Conservation (phyloP, 2,113 vertebrate genomes). For the Balaeniceps rex region DNA sequence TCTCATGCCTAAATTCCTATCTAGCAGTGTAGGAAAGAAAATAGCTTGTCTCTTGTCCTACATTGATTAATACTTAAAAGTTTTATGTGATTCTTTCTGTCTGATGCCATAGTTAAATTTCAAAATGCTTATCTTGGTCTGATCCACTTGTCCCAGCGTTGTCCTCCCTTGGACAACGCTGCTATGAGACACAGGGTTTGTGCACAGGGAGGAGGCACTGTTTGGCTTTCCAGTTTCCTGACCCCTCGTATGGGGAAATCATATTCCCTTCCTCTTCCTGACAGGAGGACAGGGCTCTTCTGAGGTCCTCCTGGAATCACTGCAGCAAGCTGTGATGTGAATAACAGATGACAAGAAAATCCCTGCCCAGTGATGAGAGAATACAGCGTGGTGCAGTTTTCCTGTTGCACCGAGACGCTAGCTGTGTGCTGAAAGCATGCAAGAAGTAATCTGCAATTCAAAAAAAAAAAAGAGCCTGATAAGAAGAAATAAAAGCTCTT, state of each 20-base stretch:
- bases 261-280: background rate
- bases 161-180: background rate
- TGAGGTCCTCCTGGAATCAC: background rate
- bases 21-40: background rate
- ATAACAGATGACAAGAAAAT: slow-evolving; percentile 10
- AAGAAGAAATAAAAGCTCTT: background rate
- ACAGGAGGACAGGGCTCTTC: background rate
- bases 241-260: background rate
- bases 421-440: background rate
- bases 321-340: slow-evolving; percentile 24
- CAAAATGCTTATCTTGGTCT: background rate
- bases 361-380: background rate
- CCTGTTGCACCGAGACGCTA: background rate
- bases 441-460: background rate
- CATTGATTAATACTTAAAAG: background rate
- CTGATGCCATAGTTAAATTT: background rate
- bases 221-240: background rate
- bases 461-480: background rate
- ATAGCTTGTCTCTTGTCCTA: background rate
- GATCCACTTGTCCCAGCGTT: background rate
- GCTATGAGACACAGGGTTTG: background rate
- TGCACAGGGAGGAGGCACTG: background rate
- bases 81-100: background rate
- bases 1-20: background rate
- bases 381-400: background rate